Conservation (phyloP, 2,888 invertebrate genomes). For the Phortica okadai region DNA sequence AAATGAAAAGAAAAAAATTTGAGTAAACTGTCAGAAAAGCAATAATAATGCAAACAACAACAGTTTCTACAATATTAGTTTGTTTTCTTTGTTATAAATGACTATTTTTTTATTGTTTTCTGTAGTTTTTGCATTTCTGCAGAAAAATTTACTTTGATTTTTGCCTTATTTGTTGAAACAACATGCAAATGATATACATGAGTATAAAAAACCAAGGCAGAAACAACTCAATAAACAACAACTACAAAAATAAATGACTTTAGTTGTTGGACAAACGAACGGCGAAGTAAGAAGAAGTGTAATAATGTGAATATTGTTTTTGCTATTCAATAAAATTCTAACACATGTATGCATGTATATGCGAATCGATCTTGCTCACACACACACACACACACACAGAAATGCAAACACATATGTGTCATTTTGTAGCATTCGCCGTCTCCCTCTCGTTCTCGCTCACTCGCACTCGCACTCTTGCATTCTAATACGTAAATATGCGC, state of each 20-base stretch:
- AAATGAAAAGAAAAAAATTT: no score
- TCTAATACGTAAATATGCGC: background rate
- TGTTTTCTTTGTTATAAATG: no score
- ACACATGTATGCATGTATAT: background rate
- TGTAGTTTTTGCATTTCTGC: no score
- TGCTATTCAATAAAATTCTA: conserved; percentile 22
- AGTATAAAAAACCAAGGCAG: background rate
- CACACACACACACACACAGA: background rate
- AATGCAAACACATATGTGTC: conserved; percentile 4
- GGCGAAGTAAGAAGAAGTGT: conserved; percentile 24
- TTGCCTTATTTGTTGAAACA: background rate
- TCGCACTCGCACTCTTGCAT: background rate
- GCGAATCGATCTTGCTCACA: background rate
- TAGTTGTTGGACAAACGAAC: background rate
- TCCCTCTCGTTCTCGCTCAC: background rate
- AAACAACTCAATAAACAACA: conserved; percentile 19
- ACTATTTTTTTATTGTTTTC: background rate
- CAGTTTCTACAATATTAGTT: no score
- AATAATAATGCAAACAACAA: no score
- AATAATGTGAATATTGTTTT: conserved; percentile 25
- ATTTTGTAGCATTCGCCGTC: background rate
- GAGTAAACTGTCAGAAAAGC: no score
- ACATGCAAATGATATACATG: background rate
- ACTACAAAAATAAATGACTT: conserved; percentile 12
- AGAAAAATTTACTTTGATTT: no score